These are phyloP conservation scores for Oophaga pumilio DNA, from an alignment of 2,113 vertebrate species.

Conservation along the genomic window DNA sequence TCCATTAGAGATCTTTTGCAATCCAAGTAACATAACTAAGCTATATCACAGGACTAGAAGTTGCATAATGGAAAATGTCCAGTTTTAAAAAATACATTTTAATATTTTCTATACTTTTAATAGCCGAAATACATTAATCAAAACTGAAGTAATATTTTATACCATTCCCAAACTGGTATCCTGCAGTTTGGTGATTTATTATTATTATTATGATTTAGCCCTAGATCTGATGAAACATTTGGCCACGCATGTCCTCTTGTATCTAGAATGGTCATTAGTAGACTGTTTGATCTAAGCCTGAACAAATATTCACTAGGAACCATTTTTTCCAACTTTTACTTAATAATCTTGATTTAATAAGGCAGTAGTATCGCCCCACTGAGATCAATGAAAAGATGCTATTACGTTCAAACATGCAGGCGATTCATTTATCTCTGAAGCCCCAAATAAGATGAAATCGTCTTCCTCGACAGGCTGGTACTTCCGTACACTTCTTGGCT, in stretches of 20 bases:
- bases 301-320: background rate
- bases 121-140: background rate
- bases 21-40: no score
- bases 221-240: constrained; percentile 10
- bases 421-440: background rate
- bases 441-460: background rate
- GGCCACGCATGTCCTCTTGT: background rate
- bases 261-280: constrained; percentile 1
- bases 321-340: background rate
- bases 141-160: background rate
- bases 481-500: background rate
- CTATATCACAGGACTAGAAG: background rate
- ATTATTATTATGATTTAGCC: no score
- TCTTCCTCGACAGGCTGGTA: no score
- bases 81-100: background rate
- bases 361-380: background rate
- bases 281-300: background rate
- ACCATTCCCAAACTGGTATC: background rate
- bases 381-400: background rate
- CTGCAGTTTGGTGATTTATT: background rate
- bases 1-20: no score
- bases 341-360: background rate
- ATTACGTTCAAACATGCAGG: background rate
- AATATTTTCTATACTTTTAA: background rate
- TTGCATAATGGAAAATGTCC: background rate